Conservation (phyloP, 2,797 vertebrate genomes). For the Acanthornis magna region DNA sequence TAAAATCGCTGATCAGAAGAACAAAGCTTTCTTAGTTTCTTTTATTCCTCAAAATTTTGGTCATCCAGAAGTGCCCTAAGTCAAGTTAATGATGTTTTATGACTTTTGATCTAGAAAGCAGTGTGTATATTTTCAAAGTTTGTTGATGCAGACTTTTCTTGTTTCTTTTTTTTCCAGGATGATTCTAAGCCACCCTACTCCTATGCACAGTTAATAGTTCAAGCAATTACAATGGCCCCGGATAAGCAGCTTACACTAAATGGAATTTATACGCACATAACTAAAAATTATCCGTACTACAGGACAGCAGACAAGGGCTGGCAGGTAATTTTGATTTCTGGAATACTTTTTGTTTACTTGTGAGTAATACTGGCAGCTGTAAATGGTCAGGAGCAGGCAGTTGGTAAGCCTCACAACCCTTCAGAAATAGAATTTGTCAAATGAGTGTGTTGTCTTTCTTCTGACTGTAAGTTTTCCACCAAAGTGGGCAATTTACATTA, state of each 20-base stretch:
- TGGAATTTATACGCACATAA: slow-evolving; percentile 98
- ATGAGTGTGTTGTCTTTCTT: background rate
- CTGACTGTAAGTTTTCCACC: background rate
- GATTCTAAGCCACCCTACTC: slow-evolving; percentile 98
- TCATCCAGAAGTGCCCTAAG: background rate
- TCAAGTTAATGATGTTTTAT: background rate
- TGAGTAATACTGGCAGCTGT: background rate
- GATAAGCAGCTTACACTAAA: slow-evolving; percentile 98
- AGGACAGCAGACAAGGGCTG: slow-evolving; percentile 98
- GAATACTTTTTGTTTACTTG: background rate
- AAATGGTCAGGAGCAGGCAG: background rate
- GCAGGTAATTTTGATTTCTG: slow-evolving; percentile 82
- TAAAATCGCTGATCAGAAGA: background rate
- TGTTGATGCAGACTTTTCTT: background rate
- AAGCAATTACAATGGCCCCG: slow-evolving; percentile 96
- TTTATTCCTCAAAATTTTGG: background rate
- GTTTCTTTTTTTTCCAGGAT: slow-evolving; percentile 75
- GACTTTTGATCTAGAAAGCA: background rate
- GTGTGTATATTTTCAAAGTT: background rate
- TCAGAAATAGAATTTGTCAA: background rate
- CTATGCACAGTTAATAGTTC: slow-evolving; percentile 96
- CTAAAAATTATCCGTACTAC: slow-evolving; percentile 98
- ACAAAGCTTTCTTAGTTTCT: background rate
- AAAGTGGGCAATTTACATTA: background rate
- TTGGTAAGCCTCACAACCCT: background rate